Percentiles rank a stretch among this genome's conserved stretches.
Conservation (phyloP, 2,113 vertebrate genomes). For the Himantopus leucocephalus region DNA sequence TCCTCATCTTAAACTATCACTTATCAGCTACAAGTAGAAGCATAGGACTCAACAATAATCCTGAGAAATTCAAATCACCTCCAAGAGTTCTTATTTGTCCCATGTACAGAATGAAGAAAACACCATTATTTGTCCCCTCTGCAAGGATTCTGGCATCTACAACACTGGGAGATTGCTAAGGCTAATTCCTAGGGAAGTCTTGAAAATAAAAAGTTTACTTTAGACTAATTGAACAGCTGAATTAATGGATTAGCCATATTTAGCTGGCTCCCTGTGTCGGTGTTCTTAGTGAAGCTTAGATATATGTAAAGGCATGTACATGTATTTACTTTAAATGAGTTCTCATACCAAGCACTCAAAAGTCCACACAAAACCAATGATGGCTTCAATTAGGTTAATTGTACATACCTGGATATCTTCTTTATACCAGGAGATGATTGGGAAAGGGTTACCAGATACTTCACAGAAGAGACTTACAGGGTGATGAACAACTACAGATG, state of each 20-base stretch:
- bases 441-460: conserved; percentile 86
- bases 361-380: background rate
- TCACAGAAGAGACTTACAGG: conserved; percentile 86
- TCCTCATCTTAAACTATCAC: background rate
- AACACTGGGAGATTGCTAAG: background rate
- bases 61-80: background rate
- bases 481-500: conserved; percentile 85
- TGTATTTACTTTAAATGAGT: background rate
- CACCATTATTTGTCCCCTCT: background rate
- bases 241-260: background rate
- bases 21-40: background rate
- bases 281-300: background rate
- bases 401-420: conserved; percentile 82
- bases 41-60: background rate
- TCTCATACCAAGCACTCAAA: background rate
- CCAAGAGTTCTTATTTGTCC: background rate
- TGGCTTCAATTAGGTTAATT: background rate
- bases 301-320: background rate
- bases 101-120: background rate
- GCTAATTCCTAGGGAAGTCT: background rate
- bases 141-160: background rate
- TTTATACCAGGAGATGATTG: conserved; percentile 90
- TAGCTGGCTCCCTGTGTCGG: background rate
- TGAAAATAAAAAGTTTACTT: background rate
- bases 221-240: background rate